Conservation (phyloP, 2,888 invertebrate genomes). For the Pedicia rivosa region DNA sequence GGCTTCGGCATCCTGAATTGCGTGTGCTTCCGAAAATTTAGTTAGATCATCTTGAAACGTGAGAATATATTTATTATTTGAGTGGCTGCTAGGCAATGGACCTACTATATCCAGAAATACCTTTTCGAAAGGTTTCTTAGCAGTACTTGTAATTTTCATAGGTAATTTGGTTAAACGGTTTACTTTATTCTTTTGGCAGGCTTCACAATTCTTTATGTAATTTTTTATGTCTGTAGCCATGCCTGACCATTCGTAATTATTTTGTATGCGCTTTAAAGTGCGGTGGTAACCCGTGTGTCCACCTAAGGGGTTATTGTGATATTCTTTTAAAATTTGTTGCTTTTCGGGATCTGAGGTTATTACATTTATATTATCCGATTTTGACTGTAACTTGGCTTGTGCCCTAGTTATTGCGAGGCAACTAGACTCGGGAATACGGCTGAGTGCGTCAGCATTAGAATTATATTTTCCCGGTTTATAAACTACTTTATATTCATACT, state of each 20-base stretch:
- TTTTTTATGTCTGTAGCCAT: conserved; percentile 19
- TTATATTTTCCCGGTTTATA: conserved; percentile 14
- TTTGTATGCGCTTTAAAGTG: no score
- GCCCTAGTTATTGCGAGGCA: no score
- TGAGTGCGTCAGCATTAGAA: conserved; percentile 11
- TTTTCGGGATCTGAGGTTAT: no score
- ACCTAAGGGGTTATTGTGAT: no score
- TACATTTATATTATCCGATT: no score
- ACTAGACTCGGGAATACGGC: no score
- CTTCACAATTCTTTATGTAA: conserved; percentile 17
- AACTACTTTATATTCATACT: conserved; percentile 15
- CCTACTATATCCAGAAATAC: conserved; percentile 18
- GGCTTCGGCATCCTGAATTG: conserved; percentile 15
- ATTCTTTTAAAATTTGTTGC: no score
- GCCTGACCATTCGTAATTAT: conserved; percentile 1
- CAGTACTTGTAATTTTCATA: neutral
- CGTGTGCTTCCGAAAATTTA: conserved; percentile 16
- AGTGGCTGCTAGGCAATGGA: conserved; percentile 14
- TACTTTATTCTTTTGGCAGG: conserved; percentile 16
- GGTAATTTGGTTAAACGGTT: no score
- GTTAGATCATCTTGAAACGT: conserved; percentile 17
- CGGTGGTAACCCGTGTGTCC: no score
- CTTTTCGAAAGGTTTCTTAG: conserved; percentile 16
- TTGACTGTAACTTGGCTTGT: no score
- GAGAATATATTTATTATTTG: conserved; percentile 15